Conservation (phyloP, 2,888 invertebrate species). For the Ormyrus pomaceus region DNA sequence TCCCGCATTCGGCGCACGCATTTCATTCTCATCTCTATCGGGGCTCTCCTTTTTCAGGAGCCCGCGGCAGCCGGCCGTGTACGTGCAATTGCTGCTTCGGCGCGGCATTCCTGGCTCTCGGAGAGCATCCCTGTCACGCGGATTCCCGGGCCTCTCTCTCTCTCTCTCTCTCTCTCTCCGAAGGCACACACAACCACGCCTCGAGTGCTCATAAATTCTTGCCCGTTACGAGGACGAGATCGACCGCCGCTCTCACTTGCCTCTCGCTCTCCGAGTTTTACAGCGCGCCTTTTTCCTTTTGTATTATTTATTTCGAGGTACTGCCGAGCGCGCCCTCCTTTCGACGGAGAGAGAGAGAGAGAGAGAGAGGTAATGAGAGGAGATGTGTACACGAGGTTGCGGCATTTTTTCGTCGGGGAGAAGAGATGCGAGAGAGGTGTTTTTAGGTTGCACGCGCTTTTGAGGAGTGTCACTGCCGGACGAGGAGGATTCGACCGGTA, state of each 20-base stretch:
- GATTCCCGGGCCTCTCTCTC: slow-evolving; percentile 1
- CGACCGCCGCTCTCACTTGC: slow-evolving; percentile 3
- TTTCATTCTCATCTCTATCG: background rate
- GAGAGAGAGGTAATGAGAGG: background rate
- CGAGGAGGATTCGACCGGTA: no score
- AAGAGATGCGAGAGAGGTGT: no score
- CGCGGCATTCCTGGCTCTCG: no score
- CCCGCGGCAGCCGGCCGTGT: slow-evolving; percentile 21
- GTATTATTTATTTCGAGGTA: background rate
- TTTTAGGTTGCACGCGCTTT: no score
- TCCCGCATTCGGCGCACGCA: background rate
- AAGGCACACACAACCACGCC: slow-evolving; percentile 44
- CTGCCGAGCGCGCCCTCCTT: background rate
- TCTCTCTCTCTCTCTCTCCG: no score
- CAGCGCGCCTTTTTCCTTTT: no score
- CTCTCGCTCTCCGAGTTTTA: no score
- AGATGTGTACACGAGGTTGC: background rate
- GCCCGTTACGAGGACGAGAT: slow-evolving; percentile 52
- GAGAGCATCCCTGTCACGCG: background rate
- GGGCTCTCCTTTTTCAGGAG: slow-evolving; percentile 40
- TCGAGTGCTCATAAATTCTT: slow-evolving; percentile 61
- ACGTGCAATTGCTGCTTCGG: background rate
- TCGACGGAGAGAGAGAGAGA: background rate
- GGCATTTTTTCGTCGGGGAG: no score
- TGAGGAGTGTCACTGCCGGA: no score